Conservation (phyloP, 2,797 vertebrate genomes). For the Pseudomugil gertrudae region DNA sequence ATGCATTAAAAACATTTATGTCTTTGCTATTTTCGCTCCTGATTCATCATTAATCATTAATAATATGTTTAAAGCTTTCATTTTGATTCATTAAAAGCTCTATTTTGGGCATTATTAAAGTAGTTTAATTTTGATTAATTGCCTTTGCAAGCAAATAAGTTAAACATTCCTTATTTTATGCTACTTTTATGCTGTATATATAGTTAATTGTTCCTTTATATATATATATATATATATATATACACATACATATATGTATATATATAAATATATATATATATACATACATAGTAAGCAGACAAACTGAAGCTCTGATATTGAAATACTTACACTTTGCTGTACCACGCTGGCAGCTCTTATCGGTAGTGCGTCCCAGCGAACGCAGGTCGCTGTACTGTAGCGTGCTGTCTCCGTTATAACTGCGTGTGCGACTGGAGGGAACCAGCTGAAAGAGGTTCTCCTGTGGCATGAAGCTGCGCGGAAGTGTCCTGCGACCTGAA, state of each 20-base stretch:
- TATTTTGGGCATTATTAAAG: neutral
- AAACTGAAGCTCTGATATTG: too few relatives aligned
- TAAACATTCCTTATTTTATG: too few relatives aligned
- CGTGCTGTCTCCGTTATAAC: slow-evolving; percentile 87
- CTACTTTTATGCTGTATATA: neutral
- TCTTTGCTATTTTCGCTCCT: neutral
- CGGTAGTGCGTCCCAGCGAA: slow-evolving; percentile 79
- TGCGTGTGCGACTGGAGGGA: slow-evolving; percentile 89
- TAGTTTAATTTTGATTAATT: too few relatives aligned
- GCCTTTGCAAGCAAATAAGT: too few relatives aligned
- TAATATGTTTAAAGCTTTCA: too few relatives aligned
- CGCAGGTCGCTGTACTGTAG: slow-evolving; percentile 85
- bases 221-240: too few relatives aligned
- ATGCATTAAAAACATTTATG: neutral
- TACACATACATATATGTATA: too few relatives aligned
- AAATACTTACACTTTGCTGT: slow-evolving; percentile 80
- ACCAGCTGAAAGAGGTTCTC: slow-evolving; percentile 91
- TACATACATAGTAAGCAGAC: too few relatives aligned
- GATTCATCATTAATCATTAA: neutral
- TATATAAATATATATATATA: too few relatives aligned
- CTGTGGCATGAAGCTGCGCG: slow-evolving; percentile 90
- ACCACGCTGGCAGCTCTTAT: slow-evolving; percentile 82
- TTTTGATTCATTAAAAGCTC: too few relatives aligned
- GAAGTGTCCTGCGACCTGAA: slow-evolving; percentile 90
- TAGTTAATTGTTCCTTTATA: too few relatives aligned